These are phyloP conservation scores for Hyles lineata DNA, from an alignment of 2,888 invertebrate genomes.

Conservation along the genomic window DNA sequence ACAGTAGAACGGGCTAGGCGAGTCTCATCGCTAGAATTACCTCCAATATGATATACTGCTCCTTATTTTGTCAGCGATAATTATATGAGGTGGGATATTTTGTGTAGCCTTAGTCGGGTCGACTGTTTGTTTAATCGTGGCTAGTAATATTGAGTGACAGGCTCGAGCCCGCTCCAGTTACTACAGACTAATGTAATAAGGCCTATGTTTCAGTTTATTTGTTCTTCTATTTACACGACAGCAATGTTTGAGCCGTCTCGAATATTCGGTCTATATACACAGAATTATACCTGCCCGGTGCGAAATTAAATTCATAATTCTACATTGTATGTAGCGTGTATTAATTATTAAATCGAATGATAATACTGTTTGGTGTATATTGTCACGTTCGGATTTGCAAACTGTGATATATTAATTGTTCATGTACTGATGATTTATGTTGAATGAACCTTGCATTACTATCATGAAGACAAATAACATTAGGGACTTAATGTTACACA, in stretches of 20 bases:
- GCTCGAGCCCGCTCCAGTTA: not conserved
- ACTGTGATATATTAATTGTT: no score
- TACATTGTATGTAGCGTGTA: no score
- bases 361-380: no score
- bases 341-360: no score
- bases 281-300: no score
- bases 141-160: conserved; percentile 7
- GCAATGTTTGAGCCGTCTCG: not conserved
- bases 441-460: no score
- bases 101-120: not conserved
- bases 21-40: not conserved
- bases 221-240: not conserved
- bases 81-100: conserved; percentile 11
- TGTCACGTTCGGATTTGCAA: no score
- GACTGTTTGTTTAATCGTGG: not conserved
- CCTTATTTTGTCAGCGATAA: not conserved
- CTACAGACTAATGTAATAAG: not conserved
- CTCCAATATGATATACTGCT: not conserved
- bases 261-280: not conserved
- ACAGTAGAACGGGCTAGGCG: no score
- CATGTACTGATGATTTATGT: no score
- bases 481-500: no score
- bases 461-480: no score
- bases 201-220: not conserved
- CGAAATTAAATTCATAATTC: no score